phyloP scores from a whole-genome alignment of 2,797 vertebrate genomes.

The Dicrostonyx torquatus region DNA sequence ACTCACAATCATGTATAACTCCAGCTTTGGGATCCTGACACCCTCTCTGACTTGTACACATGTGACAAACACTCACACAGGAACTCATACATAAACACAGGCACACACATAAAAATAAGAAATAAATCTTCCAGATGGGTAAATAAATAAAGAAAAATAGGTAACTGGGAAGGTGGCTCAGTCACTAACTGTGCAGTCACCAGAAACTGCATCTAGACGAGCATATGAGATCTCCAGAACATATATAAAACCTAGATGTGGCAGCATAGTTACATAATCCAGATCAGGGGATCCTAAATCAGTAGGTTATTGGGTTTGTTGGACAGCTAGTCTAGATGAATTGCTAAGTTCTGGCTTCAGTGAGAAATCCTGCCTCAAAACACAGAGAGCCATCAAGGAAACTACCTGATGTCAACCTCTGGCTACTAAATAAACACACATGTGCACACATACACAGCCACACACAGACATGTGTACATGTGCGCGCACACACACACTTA shows the following conservation, averaged over 20 bases:
- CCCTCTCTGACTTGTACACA: not conserved
- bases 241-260: not conserved
- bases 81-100: not conserved
- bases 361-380: not conserved
- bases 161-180: not conserved
- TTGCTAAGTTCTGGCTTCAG: not conserved
- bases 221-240: not conserved
- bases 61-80: not conserved
- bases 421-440: no score
- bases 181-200: not conserved
- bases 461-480: not conserved
- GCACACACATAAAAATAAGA: not conserved
- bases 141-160: not conserved
- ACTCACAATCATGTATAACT: not conserved
- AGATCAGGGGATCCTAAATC: not conserved
- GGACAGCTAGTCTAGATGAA: not conserved
- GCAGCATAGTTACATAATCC: not conserved
- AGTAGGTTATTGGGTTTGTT: not conserved
- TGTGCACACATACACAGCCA: not conserved
- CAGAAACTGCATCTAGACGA: not conserved
- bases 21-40: not conserved
- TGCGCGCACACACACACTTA: not conserved
- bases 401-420: not conserved
- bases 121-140: not conserved
- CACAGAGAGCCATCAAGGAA: not conserved